A percentile compares a stretch with the other conserved stretches of the same genome.
These are phyloP conservation scores for Rhea pennata DNA, from an alignment of 2,113 vertebrate genomes.

Conservation along the genomic window DNA sequence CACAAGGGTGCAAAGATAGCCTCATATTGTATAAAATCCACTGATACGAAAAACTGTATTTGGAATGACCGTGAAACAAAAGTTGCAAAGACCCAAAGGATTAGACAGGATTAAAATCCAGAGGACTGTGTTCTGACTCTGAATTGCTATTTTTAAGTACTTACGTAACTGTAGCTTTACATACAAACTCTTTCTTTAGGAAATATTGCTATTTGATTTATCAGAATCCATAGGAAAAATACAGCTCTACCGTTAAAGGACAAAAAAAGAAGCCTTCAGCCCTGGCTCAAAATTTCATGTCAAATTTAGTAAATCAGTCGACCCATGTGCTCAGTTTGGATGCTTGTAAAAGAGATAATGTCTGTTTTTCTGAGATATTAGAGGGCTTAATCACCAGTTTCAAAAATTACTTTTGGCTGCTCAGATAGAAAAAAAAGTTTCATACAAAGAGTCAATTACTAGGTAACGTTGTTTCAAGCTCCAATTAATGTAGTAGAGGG, in stretches of 20 bases:
- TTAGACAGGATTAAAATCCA: slow-evolving; percentile 10
- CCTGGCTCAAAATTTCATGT: neutral
- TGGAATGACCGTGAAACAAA: neutral
- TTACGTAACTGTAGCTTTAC: neutral
- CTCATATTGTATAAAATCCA: neutral
- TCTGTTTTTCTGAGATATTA: neutral
- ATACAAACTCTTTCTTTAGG: neutral
- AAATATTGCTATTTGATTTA: neutral
- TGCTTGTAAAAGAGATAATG: neutral
- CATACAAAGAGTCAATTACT: neutral
- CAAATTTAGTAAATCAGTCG: neutral
- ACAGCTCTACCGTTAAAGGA: neutral
- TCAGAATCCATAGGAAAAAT: neutral
- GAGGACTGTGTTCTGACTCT: neutral
- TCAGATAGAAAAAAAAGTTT: neutral
- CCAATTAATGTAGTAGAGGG: neutral
- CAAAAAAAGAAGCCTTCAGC: neutral
- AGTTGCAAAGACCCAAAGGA: neutral
- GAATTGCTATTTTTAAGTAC: neutral
- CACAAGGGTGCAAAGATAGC: neutral
- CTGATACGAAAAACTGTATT: neutral
- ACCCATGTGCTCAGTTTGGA: neutral
- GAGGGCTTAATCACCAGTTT: neutral
- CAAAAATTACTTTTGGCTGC: neutral
- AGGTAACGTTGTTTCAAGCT: neutral